Conservation (phyloP, 1,140 invertebrate genomes). For the Aphelenchoides fujianensis region DNA sequence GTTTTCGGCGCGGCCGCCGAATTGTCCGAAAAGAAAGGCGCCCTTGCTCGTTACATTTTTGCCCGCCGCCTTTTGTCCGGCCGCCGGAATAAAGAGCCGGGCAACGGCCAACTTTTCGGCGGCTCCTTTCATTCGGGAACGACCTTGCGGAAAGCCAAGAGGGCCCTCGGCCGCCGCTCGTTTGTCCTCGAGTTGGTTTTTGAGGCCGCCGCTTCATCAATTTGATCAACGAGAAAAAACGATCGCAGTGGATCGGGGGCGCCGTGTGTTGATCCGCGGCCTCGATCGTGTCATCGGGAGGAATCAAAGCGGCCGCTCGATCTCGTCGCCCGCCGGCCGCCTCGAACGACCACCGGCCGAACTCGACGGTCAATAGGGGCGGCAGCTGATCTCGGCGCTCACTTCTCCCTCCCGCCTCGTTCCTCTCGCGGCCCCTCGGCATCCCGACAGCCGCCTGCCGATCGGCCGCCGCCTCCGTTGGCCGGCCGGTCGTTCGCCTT, state of each 20-base stretch:
- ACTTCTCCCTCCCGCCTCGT: neutral
- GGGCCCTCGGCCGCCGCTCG: neutral
- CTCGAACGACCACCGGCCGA: neutral
- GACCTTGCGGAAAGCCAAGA: neutral
- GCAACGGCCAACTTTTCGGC: no score
- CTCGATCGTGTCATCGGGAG: neutral
- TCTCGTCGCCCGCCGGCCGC: no score
- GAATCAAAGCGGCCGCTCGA: no score
- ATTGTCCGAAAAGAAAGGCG: no score
- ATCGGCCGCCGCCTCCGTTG: neutral
- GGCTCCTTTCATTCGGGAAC: neutral
- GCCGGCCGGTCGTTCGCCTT: neutral
- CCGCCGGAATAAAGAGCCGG: no score
- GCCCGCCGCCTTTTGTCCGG: no score
- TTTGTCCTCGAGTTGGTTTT: neutral
- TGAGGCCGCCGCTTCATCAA: neutral
- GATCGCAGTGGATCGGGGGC: neutral
- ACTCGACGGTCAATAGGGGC: neutral
- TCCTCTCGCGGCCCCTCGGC: no score
- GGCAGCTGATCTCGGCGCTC: neutral
- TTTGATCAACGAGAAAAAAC: neutral
- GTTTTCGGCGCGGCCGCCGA: neutral
- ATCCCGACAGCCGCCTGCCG: neutral
- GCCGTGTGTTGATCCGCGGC: no score
- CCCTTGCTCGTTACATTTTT: no score